A percentile compares a stretch with the other conserved stretches of the same genome.
These are phyloP conservation scores for Hypolimnas misippus DNA, from an alignment of 2,888 invertebrate genomes.

Conservation along the genomic window DNA sequence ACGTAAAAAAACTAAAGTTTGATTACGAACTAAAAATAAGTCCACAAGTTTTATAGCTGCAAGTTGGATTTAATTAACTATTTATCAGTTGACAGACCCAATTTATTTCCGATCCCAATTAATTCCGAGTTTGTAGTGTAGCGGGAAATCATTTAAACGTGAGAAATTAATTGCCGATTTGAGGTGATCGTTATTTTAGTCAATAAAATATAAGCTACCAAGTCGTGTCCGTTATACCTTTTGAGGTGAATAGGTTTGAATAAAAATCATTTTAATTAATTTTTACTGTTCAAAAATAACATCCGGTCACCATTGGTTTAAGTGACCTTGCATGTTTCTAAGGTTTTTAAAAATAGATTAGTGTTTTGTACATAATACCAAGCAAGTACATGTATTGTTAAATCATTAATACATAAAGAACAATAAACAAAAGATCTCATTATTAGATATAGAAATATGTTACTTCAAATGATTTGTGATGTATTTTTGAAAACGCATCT, in stretches of 20 bases:
- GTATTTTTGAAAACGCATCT: too few species aligned
- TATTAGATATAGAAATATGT: too few species aligned
- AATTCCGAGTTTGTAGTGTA: conserved; percentile 15
- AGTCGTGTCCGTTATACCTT: not conserved
- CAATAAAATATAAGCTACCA: conserved; percentile 1
- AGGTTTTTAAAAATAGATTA: not conserved
- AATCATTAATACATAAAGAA: too few species aligned
- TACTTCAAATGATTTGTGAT: too few species aligned
- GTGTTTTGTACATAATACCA: not conserved
- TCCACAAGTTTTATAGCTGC: not conserved
- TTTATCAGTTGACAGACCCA: conserved; percentile 20
- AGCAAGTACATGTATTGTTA: too few species aligned
- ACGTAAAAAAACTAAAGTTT: not conserved
- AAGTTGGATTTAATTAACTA: conserved; percentile 11
- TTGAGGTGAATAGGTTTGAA: not conserved
- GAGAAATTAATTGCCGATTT: conserved; percentile 19
- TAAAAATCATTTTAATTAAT: not conserved
- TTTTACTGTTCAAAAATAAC: not conserved
- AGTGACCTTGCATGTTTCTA: too few species aligned
- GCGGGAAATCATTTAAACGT: conserved; percentile 14
- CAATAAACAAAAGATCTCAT: too few species aligned
- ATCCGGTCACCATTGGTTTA: too few species aligned
- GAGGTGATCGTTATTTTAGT: conserved; percentile 12
- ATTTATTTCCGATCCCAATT: conserved; percentile 24
- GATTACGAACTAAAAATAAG: not conserved